Evolutionary conservation across 2,888 invertebrate species (phyloP).

Genomic region (Himalopsyche japonica): DNA sequence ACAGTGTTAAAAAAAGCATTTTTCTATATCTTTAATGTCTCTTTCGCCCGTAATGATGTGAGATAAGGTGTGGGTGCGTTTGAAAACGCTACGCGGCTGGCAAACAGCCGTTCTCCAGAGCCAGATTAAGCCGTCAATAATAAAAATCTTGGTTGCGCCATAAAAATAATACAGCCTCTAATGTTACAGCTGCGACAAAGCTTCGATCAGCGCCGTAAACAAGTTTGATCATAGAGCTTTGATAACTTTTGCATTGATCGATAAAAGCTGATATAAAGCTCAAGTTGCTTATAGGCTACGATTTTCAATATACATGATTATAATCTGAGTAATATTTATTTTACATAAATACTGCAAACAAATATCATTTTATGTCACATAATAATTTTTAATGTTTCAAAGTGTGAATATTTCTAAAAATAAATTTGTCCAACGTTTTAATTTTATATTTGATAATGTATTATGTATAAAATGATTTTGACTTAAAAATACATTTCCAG

Average conservation of each 20-base stretch:
- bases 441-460: too few relatives aligned
- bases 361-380: too few relatives aligned
- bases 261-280: not conserved
- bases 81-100: not conserved
- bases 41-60: slow-evolving; percentile 20
- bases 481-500: too few relatives aligned
- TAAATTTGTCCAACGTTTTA: too few relatives aligned
- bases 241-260: not conserved
- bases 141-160: not conserved
- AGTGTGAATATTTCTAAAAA: too few relatives aligned
- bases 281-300: too few relatives aligned
- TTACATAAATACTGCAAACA: too few relatives aligned
- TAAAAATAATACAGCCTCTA: not conserved
- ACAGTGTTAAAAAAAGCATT: slow-evolving; percentile 2
- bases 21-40: slow-evolving; percentile 8
- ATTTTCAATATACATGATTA: too few relatives aligned
- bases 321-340: too few relatives aligned
- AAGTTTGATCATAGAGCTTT: not conserved
- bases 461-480: too few relatives aligned
- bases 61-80: not conserved
- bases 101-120: not conserved
- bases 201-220: not conserved
- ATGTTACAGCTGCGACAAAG: not conserved
- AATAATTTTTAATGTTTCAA: too few relatives aligned
- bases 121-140: not conserved